Base-by-base conservation (phyloP, 1,140 invertebrate genomes). In the Steinernema khuongi region DNA sequence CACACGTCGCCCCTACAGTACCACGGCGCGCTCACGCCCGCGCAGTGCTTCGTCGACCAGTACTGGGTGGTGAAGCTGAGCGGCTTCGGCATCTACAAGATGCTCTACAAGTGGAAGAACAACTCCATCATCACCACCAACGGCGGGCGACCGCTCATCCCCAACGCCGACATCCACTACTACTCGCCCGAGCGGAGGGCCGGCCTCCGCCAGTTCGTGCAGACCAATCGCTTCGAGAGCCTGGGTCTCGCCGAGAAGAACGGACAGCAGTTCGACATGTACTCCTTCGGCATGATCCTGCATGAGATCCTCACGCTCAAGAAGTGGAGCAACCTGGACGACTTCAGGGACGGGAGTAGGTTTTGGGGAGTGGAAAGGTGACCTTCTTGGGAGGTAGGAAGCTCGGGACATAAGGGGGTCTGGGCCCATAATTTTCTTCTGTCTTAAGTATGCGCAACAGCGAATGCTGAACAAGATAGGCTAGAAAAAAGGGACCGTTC, bases 1-100 rank as follows among this genome's bases (percentile, higher is more conserved):
- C 74, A 77, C 69, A 31, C 44, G 1, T 79, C 77, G 26, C 1
- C 32, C 30, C 19, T 77, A 1, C 41, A 60, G 18, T 77, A 69
- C 70, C 76, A 77, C 50, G 76, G 76, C n/a, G 60, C 32, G n/a
- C 69, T 77, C n/a, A 72, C 69, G 19, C 74, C 75, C 31, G 14
- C 32, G 7, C 44, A 77, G 18, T 77, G 76, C 50, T 33, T 78
- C 43, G 36, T 77, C 18, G 76, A 77, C 43, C 72, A 74, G 31
- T 74, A 77, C 50, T 77, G 76, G 76, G 75, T 77, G 31, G 36
- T 77, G 1, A 77, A 77, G 67, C 29, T 77, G 1, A 73, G 60
- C 43, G 76, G 76, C 19, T 77, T 77, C 43, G 76, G 76, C 33
- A 28, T 77, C 17, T 19, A 60, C 19, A 4, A 31, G 66, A 29